Conservation (phyloP, 2,888 invertebrate species). For the Petrolisthes manimaculis region DNA sequence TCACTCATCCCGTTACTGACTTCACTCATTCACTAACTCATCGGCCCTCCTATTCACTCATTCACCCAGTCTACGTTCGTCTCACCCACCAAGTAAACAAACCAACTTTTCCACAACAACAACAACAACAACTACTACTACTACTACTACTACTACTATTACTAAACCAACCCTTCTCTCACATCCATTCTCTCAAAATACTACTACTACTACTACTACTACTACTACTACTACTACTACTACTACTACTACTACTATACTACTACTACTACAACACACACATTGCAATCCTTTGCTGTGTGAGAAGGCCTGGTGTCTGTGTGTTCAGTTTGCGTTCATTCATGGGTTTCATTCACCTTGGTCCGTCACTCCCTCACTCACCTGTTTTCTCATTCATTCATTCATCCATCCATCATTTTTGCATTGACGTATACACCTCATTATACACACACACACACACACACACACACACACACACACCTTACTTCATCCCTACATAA, state of each 20-base stretch:
- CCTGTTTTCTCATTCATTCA: no score
- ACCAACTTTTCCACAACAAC: not conserved
- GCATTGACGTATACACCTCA: not conserved
- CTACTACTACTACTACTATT: not conserved
- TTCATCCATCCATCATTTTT: not conserved
- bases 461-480: not conserved
- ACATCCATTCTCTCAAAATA: not conserved
- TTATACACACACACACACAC: not conserved
- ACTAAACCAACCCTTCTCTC: not conserved
- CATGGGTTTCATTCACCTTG: no score
- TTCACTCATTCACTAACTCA: not conserved
- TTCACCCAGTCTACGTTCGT: not conserved
- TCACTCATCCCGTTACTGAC: not conserved
- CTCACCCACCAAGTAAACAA: no score
- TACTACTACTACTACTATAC: not conserved
- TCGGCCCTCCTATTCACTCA: not conserved
- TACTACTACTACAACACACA: not conserved
- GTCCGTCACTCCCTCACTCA: no score
- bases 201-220: not conserved
- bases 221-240: conserved; percentile 14
- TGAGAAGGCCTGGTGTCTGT: no score
- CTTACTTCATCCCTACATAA: not conserved
- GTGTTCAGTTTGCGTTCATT: not conserved
- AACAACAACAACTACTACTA: not conserved
- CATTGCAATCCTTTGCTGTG: no score